Evolutionary conservation across 1,140 invertebrate species (phyloP).

Genomic region (Hestina assimilis): DNA sequence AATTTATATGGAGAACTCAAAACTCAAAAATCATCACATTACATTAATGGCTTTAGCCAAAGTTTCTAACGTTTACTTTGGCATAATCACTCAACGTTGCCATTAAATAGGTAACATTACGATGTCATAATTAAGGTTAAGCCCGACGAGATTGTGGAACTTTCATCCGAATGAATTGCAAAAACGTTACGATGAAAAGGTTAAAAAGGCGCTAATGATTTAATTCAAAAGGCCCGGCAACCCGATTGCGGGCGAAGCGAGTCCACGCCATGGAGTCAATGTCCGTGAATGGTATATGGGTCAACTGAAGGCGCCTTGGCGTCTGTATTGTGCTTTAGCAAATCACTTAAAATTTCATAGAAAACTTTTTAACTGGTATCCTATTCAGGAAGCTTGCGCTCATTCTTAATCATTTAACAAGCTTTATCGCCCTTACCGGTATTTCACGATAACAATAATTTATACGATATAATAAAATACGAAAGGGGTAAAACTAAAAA

Average conservation of each 20-base stretch:
- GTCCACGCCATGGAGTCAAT: conserved; percentile 57
- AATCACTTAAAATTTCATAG: conserved; percentile 43
- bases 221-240: conserved; percentile 21
- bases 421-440: conserved; percentile 18
- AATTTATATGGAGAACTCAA: no score
- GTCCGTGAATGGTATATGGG: conserved; percentile 67
- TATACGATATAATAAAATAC: conserved; percentile 17
- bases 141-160: conserved; percentile 11
- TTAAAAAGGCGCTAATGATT: conserved; percentile 24
- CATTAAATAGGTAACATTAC: not conserved
- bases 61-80: not conserved
- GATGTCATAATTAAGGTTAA: conserved; percentile 10
- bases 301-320: conserved; percentile 65
- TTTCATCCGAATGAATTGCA: conserved; percentile 20
- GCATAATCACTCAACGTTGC: not conserved
- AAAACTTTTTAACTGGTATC: conserved; percentile 42
- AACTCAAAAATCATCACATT: no score
- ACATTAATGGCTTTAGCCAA: no score
- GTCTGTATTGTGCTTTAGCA: conserved; percentile 63
- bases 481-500: conserved; percentile 47
- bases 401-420: conserved; percentile 37
- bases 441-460: conserved; percentile 22
- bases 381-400: conserved; percentile 34
- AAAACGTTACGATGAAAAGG: conserved; percentile 21
- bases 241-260: conserved; percentile 32